phyloP scores from a whole-genome alignment of 2,113 vertebrate genomes.

The Cyphomyrus discorhynchus region DNA sequence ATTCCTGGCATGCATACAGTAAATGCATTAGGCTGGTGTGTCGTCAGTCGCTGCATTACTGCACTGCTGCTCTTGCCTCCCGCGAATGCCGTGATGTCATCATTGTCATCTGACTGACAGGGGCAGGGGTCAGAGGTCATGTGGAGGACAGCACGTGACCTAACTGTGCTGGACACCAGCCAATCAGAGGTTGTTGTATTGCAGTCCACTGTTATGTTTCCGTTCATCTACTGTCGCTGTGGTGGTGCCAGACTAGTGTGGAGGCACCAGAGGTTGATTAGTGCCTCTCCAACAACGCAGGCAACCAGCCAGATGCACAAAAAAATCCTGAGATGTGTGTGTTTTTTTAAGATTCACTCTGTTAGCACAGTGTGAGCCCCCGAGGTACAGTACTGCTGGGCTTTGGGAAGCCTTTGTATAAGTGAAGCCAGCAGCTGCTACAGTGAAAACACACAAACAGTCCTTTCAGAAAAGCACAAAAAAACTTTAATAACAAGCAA shows the following conservation, averaged over 20 bases:
- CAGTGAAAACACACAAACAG: neutral
- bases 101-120: neutral
- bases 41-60: neutral
- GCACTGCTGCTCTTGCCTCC: neutral
- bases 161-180: neutral
- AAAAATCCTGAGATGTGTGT: neutral
- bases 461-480: neutral
- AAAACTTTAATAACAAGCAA: constrained; percentile 8
- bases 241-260: neutral
- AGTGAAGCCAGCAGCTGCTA: neutral
- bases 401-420: neutral
- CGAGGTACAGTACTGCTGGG: neutral
- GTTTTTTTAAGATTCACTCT: neutral
- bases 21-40: neutral
- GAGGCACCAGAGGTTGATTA: neutral
- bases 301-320: neutral
- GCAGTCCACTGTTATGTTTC: neutral
- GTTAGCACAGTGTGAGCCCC: neutral
- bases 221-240: neutral
- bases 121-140: neutral
- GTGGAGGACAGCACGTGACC: neutral
- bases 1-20: neutral
- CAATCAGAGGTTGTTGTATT: neutral
- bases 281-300: neutral
- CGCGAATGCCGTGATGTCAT: neutral